Base-by-base conservation (phyloP, 2,797 vertebrate species). In the Chelonia mydas region DNA sequence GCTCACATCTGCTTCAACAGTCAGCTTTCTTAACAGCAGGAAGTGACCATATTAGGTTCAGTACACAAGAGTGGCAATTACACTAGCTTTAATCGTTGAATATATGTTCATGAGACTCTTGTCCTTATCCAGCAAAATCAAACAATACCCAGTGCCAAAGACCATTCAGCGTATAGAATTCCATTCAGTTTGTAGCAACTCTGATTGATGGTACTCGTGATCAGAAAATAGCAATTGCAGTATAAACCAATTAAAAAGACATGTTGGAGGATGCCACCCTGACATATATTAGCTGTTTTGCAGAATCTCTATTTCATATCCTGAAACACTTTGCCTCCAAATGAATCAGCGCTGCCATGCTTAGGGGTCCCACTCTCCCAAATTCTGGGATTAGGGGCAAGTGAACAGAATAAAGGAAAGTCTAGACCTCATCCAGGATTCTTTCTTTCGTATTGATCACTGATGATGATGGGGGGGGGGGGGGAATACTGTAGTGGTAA, bases 11-110 rank as follows among this genome's bases (percentile, higher is more conserved):
- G n/a, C 13, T 94, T 49, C 80, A 11, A 0, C 1, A 57, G 51
- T 3, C 61, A 15, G 9, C 59, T 94, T 90, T 55, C 45, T 41
- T 80, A 93, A 88, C 4, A 0, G 31, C 57, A 83, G 16, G 9
- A 92, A n/a, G 1, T 79, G 41, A 37, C 31, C 27, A 8, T 49
- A 45, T 6, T 3, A 1, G n/a, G 55, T 21, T 78, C 19, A 10
- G 57, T 0, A 1, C 37, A 27, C 5, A 37, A 87, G 27, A 76
- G 1, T 11, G 25, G 12, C 0, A 0, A 11, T 54, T 83, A 47
- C 5, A 59, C 27, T 88, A 27, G 21, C 13, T 15, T 27, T 27
- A 9, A 37, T n/a, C 23, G 3, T 54, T 54, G 31, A 41, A 33
- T 78, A 78, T 31, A 37, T 53, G 17, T 87, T 83, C 59, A 16